Conservation (phyloP, 2,113 vertebrate genomes). For the Gymnobelideus leadbeateri region DNA sequence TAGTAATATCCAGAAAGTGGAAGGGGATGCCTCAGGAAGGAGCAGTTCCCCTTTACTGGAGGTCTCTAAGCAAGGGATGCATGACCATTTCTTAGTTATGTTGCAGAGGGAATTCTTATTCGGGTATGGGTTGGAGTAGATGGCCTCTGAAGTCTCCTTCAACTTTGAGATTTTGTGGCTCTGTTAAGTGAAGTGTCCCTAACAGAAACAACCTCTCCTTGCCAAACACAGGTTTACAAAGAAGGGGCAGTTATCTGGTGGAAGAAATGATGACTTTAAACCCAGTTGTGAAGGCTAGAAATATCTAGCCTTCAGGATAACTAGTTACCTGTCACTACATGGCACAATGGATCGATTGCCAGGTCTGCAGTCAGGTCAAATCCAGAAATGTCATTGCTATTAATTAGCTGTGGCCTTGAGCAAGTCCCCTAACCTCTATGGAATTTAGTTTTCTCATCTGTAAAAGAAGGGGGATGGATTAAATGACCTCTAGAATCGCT, state of each 20-base stretch:
- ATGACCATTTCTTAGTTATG: background rate
- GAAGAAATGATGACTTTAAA: background rate
- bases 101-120: background rate
- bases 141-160: background rate
- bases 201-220: background rate
- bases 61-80: background rate
- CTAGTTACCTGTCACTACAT: background rate
- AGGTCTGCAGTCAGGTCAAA: background rate
- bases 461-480: background rate
- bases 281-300: background rate
- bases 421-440: background rate
- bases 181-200: background rate
- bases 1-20: background rate
- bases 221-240: background rate
- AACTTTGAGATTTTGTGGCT: background rate
- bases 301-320: background rate
- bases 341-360: too few relatives aligned
- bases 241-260: background rate
- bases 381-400: background rate
- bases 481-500: background rate
- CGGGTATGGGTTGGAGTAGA: background rate
- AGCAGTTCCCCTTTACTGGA: background rate
- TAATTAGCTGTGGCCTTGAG: background rate
- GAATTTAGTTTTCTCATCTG: background rate
- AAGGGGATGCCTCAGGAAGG: background rate